Base-by-base conservation (phyloP, 2,888 invertebrate genomes). In the Cryptus armator region DNA sequence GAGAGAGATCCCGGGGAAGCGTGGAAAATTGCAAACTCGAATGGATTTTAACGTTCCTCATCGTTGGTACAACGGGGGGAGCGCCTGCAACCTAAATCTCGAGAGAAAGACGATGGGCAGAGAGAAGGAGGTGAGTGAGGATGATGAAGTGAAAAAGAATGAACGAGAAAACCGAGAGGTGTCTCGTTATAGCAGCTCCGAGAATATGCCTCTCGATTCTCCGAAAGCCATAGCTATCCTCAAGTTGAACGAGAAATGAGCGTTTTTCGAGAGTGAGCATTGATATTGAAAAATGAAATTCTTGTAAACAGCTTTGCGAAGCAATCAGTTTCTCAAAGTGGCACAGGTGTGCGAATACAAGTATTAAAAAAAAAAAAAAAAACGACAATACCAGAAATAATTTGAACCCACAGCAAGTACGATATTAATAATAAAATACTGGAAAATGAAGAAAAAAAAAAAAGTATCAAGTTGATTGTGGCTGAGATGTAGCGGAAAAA, bases 61-160 rank as follows among this genome's bases (percentile, higher is more conserved):
- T 32, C 48, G 32, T 32, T 64, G 32, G 74, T 37, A 29, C 62
- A 70, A 53, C 62, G 68, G 64, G 62, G 46, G 37, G 14, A 7
- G 68, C 0, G 44, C 29, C 7, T 24, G 71, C 80, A 71, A 72
- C 62, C 64, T 79, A 76, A 76, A 81, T 51, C 53, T 82, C 67
- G 44, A 51, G 51, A 59, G 62, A 64, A 66, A 68, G 78, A 77
- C 72, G 71, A 70, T 29, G 70, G 56, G 62, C 29, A 53, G 19
- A 56, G 29, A 44, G 46, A 16, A 29, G 53, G 46, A 46, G 62
- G 64, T 19, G 59, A 74, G 81, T 24, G n/a, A 43, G 43, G n/a
- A 66, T 76, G 66, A 66, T 51, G 48, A 53, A 66, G 76, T 24
- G 24, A 53, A 76, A 76, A 66, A 53, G 64, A 64, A 64, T 51